Evolutionary conservation across 1,140 invertebrate genomes (phyloP), one percentile per base, ranked within the genome.

Genomic region (Campodea augens): DNA sequence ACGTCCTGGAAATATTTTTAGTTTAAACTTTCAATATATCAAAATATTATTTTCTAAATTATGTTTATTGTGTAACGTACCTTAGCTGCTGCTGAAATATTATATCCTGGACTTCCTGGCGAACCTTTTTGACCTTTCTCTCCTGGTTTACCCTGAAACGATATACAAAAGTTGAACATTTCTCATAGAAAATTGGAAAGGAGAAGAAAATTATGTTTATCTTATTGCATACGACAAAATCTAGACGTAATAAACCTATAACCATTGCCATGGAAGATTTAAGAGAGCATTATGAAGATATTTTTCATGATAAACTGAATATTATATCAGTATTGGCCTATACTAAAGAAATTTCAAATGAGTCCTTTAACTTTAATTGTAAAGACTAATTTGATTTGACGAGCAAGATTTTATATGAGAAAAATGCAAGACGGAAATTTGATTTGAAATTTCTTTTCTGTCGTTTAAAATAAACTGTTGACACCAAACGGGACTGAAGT

Each of bases 31-130:
- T 32, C 15, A 7, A 32, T 10, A 32, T 32, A 7, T 7, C 27
- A 10, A 7, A 32, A 32, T 10, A 32, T 32, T 32, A 40, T 40
- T 40, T 46, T 24, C 24, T 7, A 19, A 40, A 12, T n/a, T 7
- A 7, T 40, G 20, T 40, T 43, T 19, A 45, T 13, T 13, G 2
- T n/a, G 38, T 23, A 21, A 44, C 51, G 57, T 75, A 89, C 85
- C 80, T 89, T 90, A 52, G 88, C 81, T 49, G 83, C 82, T 47
- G 83, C 80, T 63, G 87, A 81, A 23, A 89, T 80, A 60, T 90
- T 85, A 55, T 88, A 86, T 32, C 84, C 84, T 25, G 82, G 80
- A 59, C 75, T 84, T 48, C 84, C 84, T 40, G 77, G 69, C 54
- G 86, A 82, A 27, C 82, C 85, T 62, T 86, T 86, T 53, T 77